Evolutionary conservation across 2,888 invertebrate species (phyloP).

Genomic region (Operophtera brumata): DNA sequence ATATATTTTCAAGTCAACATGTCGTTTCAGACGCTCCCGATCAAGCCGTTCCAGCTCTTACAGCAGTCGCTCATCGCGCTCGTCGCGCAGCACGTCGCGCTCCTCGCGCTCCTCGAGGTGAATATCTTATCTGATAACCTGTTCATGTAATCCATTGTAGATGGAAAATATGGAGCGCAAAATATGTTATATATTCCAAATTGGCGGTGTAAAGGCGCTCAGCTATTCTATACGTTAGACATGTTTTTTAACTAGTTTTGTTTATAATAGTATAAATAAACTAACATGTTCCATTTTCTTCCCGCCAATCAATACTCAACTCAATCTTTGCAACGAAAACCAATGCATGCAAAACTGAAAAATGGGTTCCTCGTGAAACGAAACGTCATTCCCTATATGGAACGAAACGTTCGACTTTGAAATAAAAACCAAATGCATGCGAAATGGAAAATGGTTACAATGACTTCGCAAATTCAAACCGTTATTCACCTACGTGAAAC

Average conservation of each 20-base stretch:
- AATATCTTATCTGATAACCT: slow-evolving; percentile 15
- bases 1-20: neutral
- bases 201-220: slow-evolving; percentile 2
- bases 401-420: neutral
- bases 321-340: slow-evolving; percentile 18
- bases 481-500: neutral
- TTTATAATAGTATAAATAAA: neutral
- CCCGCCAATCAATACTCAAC: slow-evolving; percentile 22
- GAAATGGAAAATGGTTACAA: neutral
- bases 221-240: neutral
- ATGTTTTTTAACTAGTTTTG: neutral
- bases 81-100: slow-evolving; percentile 63
- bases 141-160: neutral
- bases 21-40: slow-evolving; percentile 55
- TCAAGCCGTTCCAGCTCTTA: slow-evolving; percentile 78
- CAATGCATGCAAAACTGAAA: slow-evolving; percentile 27
- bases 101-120: slow-evolving; percentile 79
- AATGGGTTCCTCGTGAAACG: slow-evolving; percentile 1
- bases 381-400: neutral
- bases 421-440: slow-evolving; percentile 17
- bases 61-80: slow-evolving; percentile 76
- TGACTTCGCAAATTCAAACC: neutral
- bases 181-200: neutral
- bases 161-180: neutral
- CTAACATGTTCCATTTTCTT: slow-evolving; percentile 22